A percentile compares a stretch with the other conserved stretches of the same genome.
phyloP scores from a whole-genome alignment of 2,888 invertebrate species.

The Sminthurinus aureus region DNA sequence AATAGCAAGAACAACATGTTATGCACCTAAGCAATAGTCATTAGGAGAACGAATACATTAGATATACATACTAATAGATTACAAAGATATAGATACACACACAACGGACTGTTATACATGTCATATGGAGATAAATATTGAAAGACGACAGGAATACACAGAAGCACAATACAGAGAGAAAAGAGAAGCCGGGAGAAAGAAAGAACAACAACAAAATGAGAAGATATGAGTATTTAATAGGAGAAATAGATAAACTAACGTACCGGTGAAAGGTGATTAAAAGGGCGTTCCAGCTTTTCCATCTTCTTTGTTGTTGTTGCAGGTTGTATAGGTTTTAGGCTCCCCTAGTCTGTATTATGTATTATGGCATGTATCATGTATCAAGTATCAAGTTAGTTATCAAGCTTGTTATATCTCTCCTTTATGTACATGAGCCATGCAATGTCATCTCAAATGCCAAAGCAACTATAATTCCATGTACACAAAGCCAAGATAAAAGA shows the following conservation, averaged over 20 bases:
- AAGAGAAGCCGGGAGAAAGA: background rate
- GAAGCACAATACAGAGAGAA: background rate
- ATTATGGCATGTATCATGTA: too few species aligned
- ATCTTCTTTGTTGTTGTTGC: background rate
- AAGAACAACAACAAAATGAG: too few species aligned
- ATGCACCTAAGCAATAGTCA: too few species aligned
- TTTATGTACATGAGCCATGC: too few species aligned
- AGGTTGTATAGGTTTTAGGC: background rate
- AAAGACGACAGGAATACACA: background rate
- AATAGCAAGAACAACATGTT: too few species aligned
- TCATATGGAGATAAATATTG: background rate
- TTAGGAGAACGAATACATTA: too few species aligned
- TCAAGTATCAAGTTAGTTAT: too few species aligned
- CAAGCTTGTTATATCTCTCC: too few species aligned
- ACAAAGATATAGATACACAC: background rate
- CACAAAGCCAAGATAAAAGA: too few species aligned
- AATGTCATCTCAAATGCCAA: too few species aligned
- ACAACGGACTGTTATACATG: background rate
- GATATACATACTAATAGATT: background rate
- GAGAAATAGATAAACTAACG: constrained; percentile 13
- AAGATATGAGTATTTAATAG: background rate
- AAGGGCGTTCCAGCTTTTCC: constrained; percentile 29
- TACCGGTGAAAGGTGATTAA: constrained; percentile 33
- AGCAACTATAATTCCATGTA: too few species aligned
- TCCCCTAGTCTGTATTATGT: background rate